Conservation (phyloP, 2,797 vertebrate species). For the Rachycentron canadum region DNA sequence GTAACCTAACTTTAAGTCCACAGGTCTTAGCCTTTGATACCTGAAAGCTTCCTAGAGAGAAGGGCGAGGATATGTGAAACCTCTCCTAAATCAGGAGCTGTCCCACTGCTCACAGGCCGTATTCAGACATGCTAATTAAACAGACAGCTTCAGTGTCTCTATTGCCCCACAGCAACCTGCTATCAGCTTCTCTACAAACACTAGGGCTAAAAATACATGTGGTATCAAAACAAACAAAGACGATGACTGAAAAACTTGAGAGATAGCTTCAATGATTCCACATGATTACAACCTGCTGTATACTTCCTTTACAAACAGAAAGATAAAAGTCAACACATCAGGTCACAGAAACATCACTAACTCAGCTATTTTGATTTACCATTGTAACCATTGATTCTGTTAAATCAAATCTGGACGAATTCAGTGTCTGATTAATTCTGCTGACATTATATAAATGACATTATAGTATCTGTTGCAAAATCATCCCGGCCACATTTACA, state of each 20-base stretch:
- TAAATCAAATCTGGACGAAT: background rate
- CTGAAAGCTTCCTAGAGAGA: slow-evolving; percentile 18
- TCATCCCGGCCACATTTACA: background rate
- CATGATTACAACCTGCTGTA: slow-evolving; percentile 41
- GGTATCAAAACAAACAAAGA: slow-evolving; percentile 70
- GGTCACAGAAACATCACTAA: slow-evolving; percentile 1
- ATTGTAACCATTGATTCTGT: too few relatives aligned
- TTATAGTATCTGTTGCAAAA: background rate
- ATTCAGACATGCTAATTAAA: slow-evolving; percentile 64
- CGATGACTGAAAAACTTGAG: slow-evolving; percentile 38
- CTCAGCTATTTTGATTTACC: too few relatives aligned
- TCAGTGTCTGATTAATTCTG: slow-evolving; percentile 27
- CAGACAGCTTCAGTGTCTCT: slow-evolving; percentile 52
- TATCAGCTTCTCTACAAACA: slow-evolving; percentile 76
- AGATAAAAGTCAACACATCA: slow-evolving; percentile 11
- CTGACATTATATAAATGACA: slow-evolving; percentile 10
- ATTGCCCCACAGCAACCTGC: slow-evolving; percentile 60
- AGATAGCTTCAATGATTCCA: slow-evolving; percentile 43
- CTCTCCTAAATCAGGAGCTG: slow-evolving; percentile 47
- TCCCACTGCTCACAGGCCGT: slow-evolving; percentile 32
- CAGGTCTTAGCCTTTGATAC: slow-evolving; percentile 8
- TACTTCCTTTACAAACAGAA: slow-evolving; percentile 31
- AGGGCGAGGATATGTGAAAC: slow-evolving; percentile 44
- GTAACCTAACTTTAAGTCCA: slow-evolving; percentile 1
- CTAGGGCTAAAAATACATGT: slow-evolving; percentile 78